Base-by-base conservation (phyloP, 1,140 invertebrate species). In the Drosophila ambigua region DNA sequence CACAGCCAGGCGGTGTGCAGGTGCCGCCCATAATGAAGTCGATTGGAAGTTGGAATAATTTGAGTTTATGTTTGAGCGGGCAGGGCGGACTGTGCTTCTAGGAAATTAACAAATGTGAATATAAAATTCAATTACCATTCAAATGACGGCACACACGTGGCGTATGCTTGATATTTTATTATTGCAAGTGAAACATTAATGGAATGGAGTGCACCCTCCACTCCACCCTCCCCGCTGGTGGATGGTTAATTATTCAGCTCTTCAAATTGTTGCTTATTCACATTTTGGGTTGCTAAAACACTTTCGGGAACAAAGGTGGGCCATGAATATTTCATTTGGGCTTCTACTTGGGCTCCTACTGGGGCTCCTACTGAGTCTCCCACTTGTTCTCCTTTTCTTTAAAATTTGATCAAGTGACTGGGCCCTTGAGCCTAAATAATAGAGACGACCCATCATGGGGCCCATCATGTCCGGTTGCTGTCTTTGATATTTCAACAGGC, bases 1-100 rank as follows among this genome's bases (percentile, higher is more conserved):
- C 44, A n/a, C 31, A 35, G 9, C 9, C 31, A 11, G 11, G 31
- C 9, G 16, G 16, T 51, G 24, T 69, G 64, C 64, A 69, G 66
- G 66, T 69, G 67, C 9, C 35, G 62, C 20, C 20, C 64, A 69
- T 69, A 69, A 71, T 71, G 67, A 58, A 71, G 67, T 71, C 67
- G 67, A 71, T 71, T 69, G 67, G 65, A 71, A 71, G 67, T 69
- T 71, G 65, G 45, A 69, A 71, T 69, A 69, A 71, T 71, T 71
- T 69, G 51, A 46, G 68, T 68, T 57, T 57, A 71, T 71, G 67
- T 58, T 69, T 50, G 48, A 61, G 67, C 61, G 28, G 28, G 59
- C 20, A 2, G 41, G 60, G 41, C 46, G 60, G 23, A 11, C 9
- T 35, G 7, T 13, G 46, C 20, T 48, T 35, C 44, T 57, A 58